phyloP scores from a whole-genome alignment of 1,140 invertebrate species.

The Augochlora pura region DNA sequence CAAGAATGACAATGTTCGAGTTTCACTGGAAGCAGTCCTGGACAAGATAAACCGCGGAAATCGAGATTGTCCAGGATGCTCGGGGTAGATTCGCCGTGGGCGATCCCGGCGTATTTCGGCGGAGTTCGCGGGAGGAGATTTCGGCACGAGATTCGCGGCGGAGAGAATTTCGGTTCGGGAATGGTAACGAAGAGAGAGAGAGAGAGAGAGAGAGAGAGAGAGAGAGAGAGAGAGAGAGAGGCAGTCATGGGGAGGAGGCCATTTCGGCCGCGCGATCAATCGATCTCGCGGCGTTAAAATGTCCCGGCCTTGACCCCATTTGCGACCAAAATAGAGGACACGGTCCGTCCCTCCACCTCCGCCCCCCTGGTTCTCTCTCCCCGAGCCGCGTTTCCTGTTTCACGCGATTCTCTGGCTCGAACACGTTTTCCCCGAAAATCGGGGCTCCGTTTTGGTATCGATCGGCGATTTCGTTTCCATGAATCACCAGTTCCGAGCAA shows the following conservation, averaged over 20 bases:
- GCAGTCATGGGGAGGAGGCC: not conserved
- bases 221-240: too few species aligned
- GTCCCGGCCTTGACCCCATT: conserved; percentile 48
- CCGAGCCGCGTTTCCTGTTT: conserved; percentile 34
- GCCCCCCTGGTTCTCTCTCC: conserved; percentile 28
- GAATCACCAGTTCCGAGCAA: too few species aligned
- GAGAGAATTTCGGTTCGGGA: not conserved
- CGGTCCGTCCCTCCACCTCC: too few species aligned
- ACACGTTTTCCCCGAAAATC: not conserved
- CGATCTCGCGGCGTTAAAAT: conserved; percentile 45
- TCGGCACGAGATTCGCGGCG: not conserved
- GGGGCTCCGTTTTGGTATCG: not conserved
- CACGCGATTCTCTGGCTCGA: conserved; percentile 12
- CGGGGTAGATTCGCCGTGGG: not conserved
- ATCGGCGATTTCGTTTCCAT: not conserved
- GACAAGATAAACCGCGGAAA: too few species aligned
- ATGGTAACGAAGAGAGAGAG: not conserved
- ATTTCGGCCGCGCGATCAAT: conserved; percentile 26
- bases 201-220: too few species aligned
- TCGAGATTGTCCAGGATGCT: too few species aligned
- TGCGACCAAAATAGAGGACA: conserved; percentile 46
- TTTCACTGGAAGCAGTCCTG: too few species aligned
- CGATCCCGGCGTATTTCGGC: too few species aligned
- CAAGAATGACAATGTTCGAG: too few species aligned
- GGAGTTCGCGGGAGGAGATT: not conserved